Base-by-base conservation (phyloP, 2,797 vertebrate genomes). In the Chanos chanos region DNA sequence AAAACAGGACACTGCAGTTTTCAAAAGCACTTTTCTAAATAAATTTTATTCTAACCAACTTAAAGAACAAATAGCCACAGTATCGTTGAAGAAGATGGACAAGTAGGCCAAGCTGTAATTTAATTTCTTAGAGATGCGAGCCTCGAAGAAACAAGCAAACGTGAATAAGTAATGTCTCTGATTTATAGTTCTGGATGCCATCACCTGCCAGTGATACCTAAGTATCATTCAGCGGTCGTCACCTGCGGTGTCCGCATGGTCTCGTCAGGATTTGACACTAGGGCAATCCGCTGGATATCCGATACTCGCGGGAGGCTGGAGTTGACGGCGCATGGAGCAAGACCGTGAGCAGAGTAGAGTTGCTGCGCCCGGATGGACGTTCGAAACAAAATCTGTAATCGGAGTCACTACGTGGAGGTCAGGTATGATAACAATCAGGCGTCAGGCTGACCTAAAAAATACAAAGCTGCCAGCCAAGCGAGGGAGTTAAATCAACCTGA, bases 311-410 rank as follows among this genome's bases (percentile, higher is more conserved):
- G 57, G 50, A 41, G 67, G 41, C 25, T 48, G 67, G 37, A 62
- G 33, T 60, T 40, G 4, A 18, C 54, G 69, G 74, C 68, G 76
- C 70, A 70, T 75, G 75, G 43, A 40, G 39, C 10, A 16, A 60
- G 43, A 69, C 34, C 58, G 10, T 68, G 72, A 68, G 74, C 52
- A 43, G 54, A 71, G 66, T 70, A 73, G 63, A 70, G 75, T 83
- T 66, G 71, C 76, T 56, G 66, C 56, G 63, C 57, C 57, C 66
- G 39, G 62, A 79, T 85, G 83, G 50, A 57, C 67, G 65, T 51
- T 30, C 40, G 83, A 88, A 88, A 81, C 63, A 54, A 84, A 80
- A 85, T 82, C 80, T 77, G 88, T 82, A 90, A 90, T 79, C 72
- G 78, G 83, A 90, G 79, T 76, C 76, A 33, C 33, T 62, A 53